These are phyloP conservation scores for Marronus borbonicus DNA, from an alignment of 2,888 invertebrate genomes.

Conservation along the genomic window DNA sequence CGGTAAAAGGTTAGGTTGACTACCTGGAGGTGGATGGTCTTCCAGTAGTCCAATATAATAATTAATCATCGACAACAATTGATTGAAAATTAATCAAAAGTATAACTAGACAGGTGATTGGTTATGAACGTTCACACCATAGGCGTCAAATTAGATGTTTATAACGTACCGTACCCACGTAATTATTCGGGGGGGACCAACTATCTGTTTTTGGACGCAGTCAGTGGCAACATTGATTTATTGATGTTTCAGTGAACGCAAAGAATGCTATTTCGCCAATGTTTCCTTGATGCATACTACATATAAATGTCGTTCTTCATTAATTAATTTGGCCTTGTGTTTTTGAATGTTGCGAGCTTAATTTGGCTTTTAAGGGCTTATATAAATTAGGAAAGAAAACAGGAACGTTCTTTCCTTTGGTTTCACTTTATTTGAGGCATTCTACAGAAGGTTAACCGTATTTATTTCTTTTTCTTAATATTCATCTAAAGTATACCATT, in stretches of 20 bases:
- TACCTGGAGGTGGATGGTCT: slow-evolving; percentile 58
- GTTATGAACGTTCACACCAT: slow-evolving; percentile 69
- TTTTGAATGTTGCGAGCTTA: too few species aligned
- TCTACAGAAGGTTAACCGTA: too few species aligned
- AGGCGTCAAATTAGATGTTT: slow-evolving; percentile 70
- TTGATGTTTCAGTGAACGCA: slow-evolving; percentile 28
- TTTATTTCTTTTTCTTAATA: too few species aligned
- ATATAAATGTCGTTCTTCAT: too few species aligned
- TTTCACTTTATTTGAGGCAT: too few species aligned
- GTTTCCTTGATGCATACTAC: too few species aligned
- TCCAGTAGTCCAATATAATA: slow-evolving; percentile 63
- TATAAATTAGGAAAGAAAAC: too few species aligned
- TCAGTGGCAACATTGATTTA: slow-evolving; percentile 48
- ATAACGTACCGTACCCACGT: slow-evolving; percentile 55
- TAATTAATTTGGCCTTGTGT: too few species aligned
- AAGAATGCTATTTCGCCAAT: neutral
- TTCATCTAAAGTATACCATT: too few species aligned
- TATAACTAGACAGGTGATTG: slow-evolving; percentile 72
- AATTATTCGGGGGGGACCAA: slow-evolving; percentile 50
- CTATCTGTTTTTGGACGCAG: slow-evolving; percentile 44
- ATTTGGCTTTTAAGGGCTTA: too few species aligned
- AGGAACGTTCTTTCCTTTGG: too few species aligned
- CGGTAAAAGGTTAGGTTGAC: slow-evolving; percentile 56
- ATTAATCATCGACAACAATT: slow-evolving; percentile 70
- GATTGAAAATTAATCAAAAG: slow-evolving; percentile 72